Conservation (phyloP, 2,113 vertebrate genomes). For the Scopus umbretta region DNA sequence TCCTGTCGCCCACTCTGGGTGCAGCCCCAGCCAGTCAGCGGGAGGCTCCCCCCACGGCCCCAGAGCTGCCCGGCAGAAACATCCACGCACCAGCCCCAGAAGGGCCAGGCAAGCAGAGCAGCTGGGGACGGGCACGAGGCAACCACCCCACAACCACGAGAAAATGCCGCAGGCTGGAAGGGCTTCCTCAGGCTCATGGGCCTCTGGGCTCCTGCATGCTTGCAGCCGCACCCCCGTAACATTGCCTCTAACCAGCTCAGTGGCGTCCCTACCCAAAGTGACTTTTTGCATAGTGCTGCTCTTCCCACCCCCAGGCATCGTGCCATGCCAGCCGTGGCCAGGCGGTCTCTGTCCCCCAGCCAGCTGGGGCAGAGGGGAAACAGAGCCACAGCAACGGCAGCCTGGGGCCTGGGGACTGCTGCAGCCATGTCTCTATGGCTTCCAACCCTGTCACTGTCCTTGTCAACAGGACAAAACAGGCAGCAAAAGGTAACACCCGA, state of each 20-base stretch:
- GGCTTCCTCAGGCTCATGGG: not conserved
- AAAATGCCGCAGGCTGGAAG: not conserved
- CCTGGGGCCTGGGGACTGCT: not conserved
- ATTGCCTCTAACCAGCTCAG: not conserved
- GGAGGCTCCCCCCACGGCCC: rapidly evolving
- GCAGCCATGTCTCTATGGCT: not conserved
- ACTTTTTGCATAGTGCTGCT: conserved; percentile 9
- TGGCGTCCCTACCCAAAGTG: not conserved
- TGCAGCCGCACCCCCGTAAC: not conserved
- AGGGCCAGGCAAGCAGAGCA: not conserved
- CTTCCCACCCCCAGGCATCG: not conserved
- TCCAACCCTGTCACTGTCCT: not conserved
- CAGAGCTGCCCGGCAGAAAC: not conserved
- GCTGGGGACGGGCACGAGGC: not conserved
- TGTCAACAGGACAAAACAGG: not conserved
- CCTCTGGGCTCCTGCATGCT: not conserved
- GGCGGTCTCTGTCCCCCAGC: not conserved
- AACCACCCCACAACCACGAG: not conserved
- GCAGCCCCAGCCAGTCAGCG: not conserved
- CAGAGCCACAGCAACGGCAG: not conserved
- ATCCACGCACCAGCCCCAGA: not conserved
- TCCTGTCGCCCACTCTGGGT: rapidly evolving
- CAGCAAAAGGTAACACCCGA: not conserved
- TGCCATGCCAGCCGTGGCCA: not conserved
- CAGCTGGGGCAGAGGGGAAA: not conserved